Conservation (phyloP, 2,797 vertebrate species). For the Stomatorhinus walkeri region DNA sequence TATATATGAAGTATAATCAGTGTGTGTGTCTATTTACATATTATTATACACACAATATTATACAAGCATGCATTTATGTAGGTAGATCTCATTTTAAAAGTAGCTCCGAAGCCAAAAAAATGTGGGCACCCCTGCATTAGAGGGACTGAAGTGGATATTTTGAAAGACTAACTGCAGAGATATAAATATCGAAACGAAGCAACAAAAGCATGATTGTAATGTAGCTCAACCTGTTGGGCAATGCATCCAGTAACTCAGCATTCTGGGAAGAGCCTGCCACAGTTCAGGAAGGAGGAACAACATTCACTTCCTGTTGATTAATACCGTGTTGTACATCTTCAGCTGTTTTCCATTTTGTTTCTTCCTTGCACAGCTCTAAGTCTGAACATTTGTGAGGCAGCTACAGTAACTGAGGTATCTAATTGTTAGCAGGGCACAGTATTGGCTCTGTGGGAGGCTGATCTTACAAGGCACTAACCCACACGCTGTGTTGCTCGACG, state of each 20-base stretch:
- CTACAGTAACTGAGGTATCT: conserved; percentile 36
- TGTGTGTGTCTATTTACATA: too few relatives aligned
- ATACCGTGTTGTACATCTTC: background rate
- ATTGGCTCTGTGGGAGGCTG: conserved; percentile 38
- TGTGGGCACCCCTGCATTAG: too few relatives aligned
- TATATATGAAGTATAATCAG: too few relatives aligned
- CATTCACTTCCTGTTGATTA: background rate
- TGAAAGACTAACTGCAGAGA: background rate
- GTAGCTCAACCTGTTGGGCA: background rate
- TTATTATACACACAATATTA: too few relatives aligned
- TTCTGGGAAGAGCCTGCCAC: background rate
- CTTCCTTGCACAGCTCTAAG: background rate
- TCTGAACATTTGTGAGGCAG: conserved; percentile 26
- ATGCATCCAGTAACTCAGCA: background rate
- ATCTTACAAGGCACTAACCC: conserved; percentile 36
- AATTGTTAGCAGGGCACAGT: conserved; percentile 45
- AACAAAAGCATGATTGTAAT: background rate
- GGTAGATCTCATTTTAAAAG: too few relatives aligned
- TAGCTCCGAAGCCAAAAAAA: too few relatives aligned
- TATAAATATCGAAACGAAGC: background rate
- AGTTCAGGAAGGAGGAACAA: background rate
- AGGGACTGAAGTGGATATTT: background rate
- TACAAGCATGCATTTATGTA: too few relatives aligned
- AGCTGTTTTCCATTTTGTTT: background rate
- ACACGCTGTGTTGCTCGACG: background rate